Evolutionary conservation across 2,113 vertebrate species (phyloP).

Genomic region (Hippolais icterina): DNA sequence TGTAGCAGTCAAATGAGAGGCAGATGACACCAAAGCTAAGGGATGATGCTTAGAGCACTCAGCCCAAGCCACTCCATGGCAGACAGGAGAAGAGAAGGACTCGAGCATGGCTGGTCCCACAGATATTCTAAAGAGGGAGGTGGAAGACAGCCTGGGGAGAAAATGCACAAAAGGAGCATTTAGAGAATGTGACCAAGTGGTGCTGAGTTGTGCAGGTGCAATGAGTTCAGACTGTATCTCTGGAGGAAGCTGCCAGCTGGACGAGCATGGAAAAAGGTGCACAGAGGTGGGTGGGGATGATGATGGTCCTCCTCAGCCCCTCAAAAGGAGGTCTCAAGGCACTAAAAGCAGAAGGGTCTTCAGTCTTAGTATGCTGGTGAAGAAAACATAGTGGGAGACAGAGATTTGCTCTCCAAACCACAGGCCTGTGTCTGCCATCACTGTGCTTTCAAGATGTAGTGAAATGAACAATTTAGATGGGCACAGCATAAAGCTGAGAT

Average conservation of each 20-base stretch:
- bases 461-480: background rate
- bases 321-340: background rate
- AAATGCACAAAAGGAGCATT: background rate
- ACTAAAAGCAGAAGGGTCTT: background rate
- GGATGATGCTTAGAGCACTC: background rate
- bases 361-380: background rate
- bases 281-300: background rate
- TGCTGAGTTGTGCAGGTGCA: background rate
- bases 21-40: background rate
- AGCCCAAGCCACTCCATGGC: background rate
- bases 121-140: background rate
- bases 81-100: background rate
- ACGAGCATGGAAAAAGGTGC: background rate
- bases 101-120: accelerated
- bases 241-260: background rate
- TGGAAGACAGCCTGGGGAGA: background rate
- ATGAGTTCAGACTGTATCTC: background rate
- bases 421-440: background rate
- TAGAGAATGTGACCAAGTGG: background rate
- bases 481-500: background rate
- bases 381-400: background rate
- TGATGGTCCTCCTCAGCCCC: background rate
- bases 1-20: background rate
- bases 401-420: background rate
- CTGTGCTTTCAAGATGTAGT: background rate